Evolutionary conservation across 2,113 vertebrate species (phyloP), one percentile per base, ranked within the genome.

Genomic region (Strix aluco): DNA sequence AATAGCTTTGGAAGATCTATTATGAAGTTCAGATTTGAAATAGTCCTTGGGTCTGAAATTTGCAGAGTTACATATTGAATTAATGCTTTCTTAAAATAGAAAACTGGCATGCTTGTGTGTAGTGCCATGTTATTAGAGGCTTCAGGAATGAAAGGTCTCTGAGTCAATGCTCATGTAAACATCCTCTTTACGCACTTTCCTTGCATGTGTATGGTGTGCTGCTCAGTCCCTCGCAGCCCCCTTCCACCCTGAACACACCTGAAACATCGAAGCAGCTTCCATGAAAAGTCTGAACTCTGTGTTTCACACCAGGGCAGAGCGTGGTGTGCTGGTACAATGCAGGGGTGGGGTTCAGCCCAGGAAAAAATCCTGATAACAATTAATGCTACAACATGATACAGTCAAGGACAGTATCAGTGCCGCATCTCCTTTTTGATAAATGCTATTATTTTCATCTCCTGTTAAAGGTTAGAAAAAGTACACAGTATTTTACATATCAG

Each of bases 1-100:
- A 96, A 94, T 77, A 89, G 75, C 69, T 82, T 65, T 66, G 78
- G 42, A 96, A 96, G 79, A 81, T 87, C 81, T 66, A 34, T 91
- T 91, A 42, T 79, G 75, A 88, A 90, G 65, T 80, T 92, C 63
- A 52, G 57, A 93, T 93, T 58, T 87, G 82, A 87, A 97, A 95
- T 40, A 73, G 84, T 87, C 49, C 70, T 94, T 92, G 51, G 12
- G 73, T 78, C 65, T 90, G 59, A 90, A 95, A 94, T 44, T 25
- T 61, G 55, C 38, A 32, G 21, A 25, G n/a, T 52, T 87, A 38
- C 10, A 5, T 66, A 40, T 54, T 61, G 36, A 58, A 70, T 74
- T 69, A 57, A 18, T 75, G 21, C 5, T 92, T 81, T 87, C 77
- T 70, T 15, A 38, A 75, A 78, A 49, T 15, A 79, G 69, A 21